phyloP scores from a whole-genome alignment of 2,113 vertebrate species.

The Elephas maximus region DNA sequence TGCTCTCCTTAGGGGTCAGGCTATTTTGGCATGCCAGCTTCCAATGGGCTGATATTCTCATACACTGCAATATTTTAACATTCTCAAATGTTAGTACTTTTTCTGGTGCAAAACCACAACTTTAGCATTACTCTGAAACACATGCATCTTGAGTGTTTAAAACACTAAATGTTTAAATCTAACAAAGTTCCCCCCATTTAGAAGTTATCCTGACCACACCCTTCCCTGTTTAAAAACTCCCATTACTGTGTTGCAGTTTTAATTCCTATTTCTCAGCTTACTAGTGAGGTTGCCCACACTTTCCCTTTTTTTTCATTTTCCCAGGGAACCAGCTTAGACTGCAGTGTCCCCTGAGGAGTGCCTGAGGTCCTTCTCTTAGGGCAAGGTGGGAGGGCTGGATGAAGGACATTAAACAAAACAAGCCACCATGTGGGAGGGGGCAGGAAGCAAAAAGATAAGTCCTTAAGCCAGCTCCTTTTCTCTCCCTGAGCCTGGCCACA shows the following conservation, averaged over 20 bases:
- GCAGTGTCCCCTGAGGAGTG: not conserved
- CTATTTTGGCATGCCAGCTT: not conserved
- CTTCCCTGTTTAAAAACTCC: not conserved
- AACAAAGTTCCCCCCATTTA: not conserved
- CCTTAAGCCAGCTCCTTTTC: too few species aligned
- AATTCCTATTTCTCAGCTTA: not conserved
- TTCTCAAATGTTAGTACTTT: not conserved
- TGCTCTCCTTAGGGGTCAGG: not conserved
- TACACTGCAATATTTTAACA: not conserved
- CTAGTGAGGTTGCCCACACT: not conserved
- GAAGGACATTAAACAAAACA: too few species aligned
- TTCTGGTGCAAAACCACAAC: not conserved
- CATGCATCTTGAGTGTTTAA: not conserved
- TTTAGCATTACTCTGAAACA: not conserved
- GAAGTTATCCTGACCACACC: not conserved
- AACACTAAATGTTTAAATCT: not conserved
- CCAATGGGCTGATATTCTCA: not conserved
- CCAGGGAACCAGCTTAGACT: too few species aligned
- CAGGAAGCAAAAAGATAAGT: too few species aligned
- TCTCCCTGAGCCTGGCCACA: not conserved
- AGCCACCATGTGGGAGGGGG: too few species aligned
- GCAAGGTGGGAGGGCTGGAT: too few species aligned
- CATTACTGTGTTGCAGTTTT: not conserved
- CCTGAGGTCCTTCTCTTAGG: fast-evolving
- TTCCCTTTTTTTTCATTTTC: not conserved